phyloP scores from a whole-genome alignment of 2,113 vertebrate species.

The Eclectus roratus region DNA sequence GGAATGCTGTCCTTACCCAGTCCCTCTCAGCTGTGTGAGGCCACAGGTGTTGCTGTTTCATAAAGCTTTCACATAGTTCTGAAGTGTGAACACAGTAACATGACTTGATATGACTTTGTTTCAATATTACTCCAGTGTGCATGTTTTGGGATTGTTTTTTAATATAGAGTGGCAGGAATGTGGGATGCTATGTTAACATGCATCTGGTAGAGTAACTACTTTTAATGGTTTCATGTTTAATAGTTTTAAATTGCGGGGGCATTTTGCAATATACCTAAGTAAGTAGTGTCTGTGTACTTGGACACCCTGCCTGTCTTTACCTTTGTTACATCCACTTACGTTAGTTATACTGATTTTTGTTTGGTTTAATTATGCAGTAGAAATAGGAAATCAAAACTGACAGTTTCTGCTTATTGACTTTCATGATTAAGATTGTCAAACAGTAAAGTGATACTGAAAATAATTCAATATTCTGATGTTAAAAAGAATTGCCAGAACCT shows the following conservation, averaged over 20 bases:
- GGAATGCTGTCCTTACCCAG: neutral
- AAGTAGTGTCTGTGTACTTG: neutral
- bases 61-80: neutral
- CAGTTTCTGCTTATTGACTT: neutral
- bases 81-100: neutral
- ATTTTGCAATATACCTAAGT: neutral
- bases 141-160: neutral
- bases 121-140: rapidly evolving
- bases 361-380: neutral
- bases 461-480: neutral
- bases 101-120: neutral
- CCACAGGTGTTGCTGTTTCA: rapidly evolving
- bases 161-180: neutral
- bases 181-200: neutral
- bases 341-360: neutral
- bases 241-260: neutral
- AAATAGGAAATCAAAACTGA: neutral
- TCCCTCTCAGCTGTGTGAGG: rapidly evolving
- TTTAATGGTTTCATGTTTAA: neutral
- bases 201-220: neutral
- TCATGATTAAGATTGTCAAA: neutral
- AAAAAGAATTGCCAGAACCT: neutral
- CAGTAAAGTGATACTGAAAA: neutral
- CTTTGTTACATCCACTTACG: neutral
- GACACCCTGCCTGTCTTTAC: neutral